Conservation (phyloP, 2,888 invertebrate species). For the Eristalis tenax region DNA sequence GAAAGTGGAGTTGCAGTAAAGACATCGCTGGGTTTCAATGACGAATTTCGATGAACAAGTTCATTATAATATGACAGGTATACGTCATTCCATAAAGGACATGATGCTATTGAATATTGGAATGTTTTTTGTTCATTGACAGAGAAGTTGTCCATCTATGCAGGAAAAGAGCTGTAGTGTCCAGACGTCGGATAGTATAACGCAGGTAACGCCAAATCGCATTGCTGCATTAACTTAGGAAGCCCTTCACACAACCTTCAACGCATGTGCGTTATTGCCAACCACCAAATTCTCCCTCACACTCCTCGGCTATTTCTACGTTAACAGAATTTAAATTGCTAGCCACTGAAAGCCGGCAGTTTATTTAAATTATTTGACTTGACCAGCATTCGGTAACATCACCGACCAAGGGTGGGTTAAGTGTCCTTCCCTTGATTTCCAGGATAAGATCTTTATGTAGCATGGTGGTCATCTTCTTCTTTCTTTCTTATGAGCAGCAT, state of each 20-base stretch:
- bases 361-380: constrained; percentile 53
- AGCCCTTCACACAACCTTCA: neutral
- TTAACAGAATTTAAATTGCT: constrained; percentile 54
- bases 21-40: too few species aligned
- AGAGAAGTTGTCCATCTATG: too few species aligned
- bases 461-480: constrained; percentile 30
- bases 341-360: constrained; percentile 31
- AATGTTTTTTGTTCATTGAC: too few species aligned
- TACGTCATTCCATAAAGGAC: too few species aligned
- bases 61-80: too few species aligned
- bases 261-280: neutral
- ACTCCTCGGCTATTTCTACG: neutral
- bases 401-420: constrained; percentile 11
- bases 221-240: neutral
- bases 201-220: too few species aligned
- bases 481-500: constrained; percentile 1
- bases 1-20: too few species aligned
- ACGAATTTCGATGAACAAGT: too few species aligned
- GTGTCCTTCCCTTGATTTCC: constrained; percentile 49
- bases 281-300: neutral
- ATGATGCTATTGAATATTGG: too few species aligned
- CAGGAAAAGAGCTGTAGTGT: too few species aligned
- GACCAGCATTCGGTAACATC: constrained; percentile 44
- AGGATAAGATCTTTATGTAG: constrained; percentile 67
- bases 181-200: too few species aligned